These are phyloP conservation scores for Carpatolechia fugitivella DNA, from an alignment of 2,888 invertebrate species.

Conservation along the genomic window DNA sequence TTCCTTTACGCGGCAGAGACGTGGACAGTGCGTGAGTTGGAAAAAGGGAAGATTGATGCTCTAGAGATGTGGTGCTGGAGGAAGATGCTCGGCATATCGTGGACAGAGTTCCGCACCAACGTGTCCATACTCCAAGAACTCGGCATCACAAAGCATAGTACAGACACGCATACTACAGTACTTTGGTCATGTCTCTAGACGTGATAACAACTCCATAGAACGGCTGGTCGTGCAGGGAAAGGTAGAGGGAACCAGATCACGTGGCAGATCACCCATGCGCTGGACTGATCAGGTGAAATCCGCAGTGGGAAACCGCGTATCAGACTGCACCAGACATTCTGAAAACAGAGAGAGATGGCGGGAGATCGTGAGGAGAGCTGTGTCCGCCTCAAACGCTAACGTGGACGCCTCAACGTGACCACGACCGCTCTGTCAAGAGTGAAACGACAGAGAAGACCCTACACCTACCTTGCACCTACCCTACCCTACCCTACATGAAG, in stretches of 20 bases:
- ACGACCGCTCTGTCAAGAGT: neutral
- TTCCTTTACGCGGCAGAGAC: conserved; percentile 1
- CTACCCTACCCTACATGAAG: too few relatives aligned
- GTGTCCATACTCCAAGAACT: conserved; percentile 9
- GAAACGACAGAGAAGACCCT: too few relatives aligned
- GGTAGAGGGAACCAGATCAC: neutral
- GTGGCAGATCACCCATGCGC: too few relatives aligned
- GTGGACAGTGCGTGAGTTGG: neutral
- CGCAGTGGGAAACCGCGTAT: too few relatives aligned
- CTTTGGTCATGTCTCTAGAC: neutral
- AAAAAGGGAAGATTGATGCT: neutral
- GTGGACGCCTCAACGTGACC: neutral
- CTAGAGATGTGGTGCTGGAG: conserved; percentile 13
- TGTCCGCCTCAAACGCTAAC: too few relatives aligned
- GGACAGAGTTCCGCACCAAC: conserved; percentile 9
- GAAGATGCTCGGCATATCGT: conserved; percentile 10
- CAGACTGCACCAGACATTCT: too few relatives aligned
- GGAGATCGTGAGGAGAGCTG: too few relatives aligned
- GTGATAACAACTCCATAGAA: neutral
- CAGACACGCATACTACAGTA: neutral
- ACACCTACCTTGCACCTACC: too few relatives aligned
- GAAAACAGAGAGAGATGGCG: neutral
- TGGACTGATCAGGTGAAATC: too few relatives aligned
- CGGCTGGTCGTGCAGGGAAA: conserved; percentile 1
- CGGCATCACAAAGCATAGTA: neutral